These are phyloP conservation scores for Calephelis virginiensis DNA, from an alignment of 1,140 invertebrate genomes.

Conservation along the genomic window DNA sequence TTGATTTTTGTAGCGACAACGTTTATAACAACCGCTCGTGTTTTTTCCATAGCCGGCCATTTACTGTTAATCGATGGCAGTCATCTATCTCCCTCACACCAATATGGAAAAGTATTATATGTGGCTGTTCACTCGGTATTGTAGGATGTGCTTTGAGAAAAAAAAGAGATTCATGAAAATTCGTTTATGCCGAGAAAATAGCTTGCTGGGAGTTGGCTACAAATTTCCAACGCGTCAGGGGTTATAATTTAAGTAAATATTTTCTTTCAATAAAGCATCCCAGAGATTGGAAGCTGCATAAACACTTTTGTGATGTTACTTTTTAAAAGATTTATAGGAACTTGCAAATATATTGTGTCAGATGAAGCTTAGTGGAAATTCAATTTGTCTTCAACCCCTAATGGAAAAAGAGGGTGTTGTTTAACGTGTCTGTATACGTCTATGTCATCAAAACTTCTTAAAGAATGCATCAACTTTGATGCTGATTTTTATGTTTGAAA, in stretches of 20 bases:
- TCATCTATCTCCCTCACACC: conserved; percentile 3
- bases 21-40: conserved; percentile 10
- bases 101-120: neutral
- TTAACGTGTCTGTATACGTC: too few relatives aligned
- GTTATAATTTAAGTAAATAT: conserved; percentile 16
- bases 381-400: too few relatives aligned
- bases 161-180: conserved; percentile 16
- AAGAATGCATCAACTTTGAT: too few relatives aligned
- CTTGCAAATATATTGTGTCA: too few relatives aligned
- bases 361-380: too few relatives aligned
- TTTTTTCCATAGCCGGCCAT: conserved; percentile 16
- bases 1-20: neutral
- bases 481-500: too few relatives aligned
- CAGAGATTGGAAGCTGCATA: conserved; percentile 9
- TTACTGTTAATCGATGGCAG: conserved; percentile 22
- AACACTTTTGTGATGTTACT: neutral
- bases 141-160: conserved; percentile 9
- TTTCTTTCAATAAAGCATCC: conserved; percentile 4
- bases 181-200: conserved; percentile 14
- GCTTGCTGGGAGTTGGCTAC: conserved; percentile 7
- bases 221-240: conserved; percentile 12
- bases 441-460: too few relatives aligned
- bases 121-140: conserved; percentile 10
- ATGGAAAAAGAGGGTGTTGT: too few relatives aligned
- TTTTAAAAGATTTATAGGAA: neutral